Percentiles rank a stretch among this genome's conserved stretches.
Evolutionary conservation across 64 coral and sea anemone species (phyloP).

Genomic region (Pocillopora verrucosa): DNA sequence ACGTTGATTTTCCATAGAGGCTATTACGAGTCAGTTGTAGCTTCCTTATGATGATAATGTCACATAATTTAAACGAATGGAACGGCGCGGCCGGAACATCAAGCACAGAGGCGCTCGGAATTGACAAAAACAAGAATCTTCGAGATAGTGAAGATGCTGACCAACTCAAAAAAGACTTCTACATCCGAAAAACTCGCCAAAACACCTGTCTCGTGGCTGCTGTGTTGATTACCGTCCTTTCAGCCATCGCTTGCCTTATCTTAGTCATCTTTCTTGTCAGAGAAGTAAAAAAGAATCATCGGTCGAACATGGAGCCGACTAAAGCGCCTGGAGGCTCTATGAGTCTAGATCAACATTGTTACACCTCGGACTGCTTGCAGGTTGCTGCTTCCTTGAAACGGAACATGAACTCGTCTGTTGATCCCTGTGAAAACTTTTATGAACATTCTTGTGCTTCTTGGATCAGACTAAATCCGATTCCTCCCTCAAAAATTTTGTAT

Average conservation of each 20-base stretch:
- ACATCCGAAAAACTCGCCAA: background rate
- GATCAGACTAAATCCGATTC: slow-evolving; percentile 39
- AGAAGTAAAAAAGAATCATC: slow-evolving; percentile 30
- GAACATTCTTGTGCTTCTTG: slow-evolving; percentile 48
- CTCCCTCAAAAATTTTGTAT: slow-evolving; percentile 20
- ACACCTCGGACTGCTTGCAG: slow-evolving; percentile 35
- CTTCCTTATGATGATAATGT: background rate
- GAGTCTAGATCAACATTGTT: slow-evolving; percentile 14
- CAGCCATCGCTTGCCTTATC: slow-evolving; percentile 7
- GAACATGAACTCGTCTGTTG: slow-evolving; percentile 16
- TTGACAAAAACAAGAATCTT: slow-evolving; percentile 8
- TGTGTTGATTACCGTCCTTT: background rate
- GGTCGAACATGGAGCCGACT: background rate
- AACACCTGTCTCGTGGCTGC: background rate
- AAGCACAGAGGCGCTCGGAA: slow-evolving; percentile 1
- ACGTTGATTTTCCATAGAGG: background rate
- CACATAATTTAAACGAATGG: background rate
- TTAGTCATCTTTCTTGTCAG: slow-evolving; percentile 21
- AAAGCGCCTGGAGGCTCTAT: background rate
- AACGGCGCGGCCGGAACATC: background rate
- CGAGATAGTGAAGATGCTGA: background rate
- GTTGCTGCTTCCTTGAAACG: slow-evolving; percentile 24
- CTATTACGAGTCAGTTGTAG: background rate
- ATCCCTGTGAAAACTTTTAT: slow-evolving; percentile 46
- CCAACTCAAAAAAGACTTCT: background rate